These are phyloP conservation scores for Monoplex corrugatus DNA, from an alignment of 2,888 invertebrate species.

Conservation along the genomic window DNA sequence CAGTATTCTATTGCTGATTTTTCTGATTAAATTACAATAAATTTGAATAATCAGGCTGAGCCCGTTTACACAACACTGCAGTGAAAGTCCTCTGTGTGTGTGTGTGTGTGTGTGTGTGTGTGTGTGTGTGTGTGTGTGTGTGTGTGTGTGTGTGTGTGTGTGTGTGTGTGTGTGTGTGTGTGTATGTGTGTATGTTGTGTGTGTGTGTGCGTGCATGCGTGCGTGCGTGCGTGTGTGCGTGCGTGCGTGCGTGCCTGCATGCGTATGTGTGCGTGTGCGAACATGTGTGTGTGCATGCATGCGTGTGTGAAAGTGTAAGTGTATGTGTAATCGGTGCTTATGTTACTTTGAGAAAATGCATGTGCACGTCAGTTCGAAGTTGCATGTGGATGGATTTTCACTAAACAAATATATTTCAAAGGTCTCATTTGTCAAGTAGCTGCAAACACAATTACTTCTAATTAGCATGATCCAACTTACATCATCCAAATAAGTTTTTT, in stretches of 20 bases:
- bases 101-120: background rate
- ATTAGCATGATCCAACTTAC: too few species aligned
- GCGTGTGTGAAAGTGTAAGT: conserved; percentile 20
- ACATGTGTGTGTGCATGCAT: conserved; percentile 35
- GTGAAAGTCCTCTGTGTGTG: too few species aligned
- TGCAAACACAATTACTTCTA: too few species aligned
- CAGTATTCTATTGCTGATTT: too few species aligned
- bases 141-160: background rate
- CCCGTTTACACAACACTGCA: too few species aligned
- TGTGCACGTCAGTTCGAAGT: too few species aligned
- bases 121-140: background rate
- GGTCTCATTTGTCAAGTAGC: too few species aligned
- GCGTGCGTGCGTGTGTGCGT: conserved; percentile 24
- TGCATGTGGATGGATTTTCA: too few species aligned
- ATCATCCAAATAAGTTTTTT: too few species aligned
- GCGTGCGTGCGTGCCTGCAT: conserved; percentile 36
- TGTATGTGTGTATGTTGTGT: background rate
- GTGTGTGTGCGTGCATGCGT: background rate
- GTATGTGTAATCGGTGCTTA: background rate
- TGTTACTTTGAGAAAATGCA: background rate
- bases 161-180: background rate
- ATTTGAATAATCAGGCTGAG: too few species aligned
- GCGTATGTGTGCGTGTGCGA: conserved; percentile 33
- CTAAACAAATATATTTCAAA: too few species aligned
- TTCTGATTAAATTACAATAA: too few species aligned